Base-by-base conservation (phyloP, 2,113 vertebrate species). In the Tenebrosternarchus preto region DNA sequence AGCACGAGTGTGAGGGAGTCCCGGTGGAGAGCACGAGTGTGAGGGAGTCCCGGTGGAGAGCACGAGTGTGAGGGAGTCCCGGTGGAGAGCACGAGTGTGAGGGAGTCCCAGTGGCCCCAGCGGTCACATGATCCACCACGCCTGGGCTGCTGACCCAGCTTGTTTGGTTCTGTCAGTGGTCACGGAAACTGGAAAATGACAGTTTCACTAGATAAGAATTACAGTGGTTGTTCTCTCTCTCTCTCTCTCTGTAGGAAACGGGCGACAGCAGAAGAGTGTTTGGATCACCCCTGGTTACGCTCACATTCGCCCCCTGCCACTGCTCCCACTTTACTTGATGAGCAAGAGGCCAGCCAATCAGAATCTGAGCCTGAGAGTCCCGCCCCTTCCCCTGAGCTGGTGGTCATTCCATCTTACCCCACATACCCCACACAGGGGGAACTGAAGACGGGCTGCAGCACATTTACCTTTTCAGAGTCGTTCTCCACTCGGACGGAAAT, bases 241-340 rank as follows among this genome's bases (percentile, higher is more conserved):
- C 4, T 46, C 5, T 46, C 5, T 46, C 7, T 87, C 31, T 46
- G 17, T 90, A 95, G 94, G 87, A 90, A 93, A 81, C 89, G 94
- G 77, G 88, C 92, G 78, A 92, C 92, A 1, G 94, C 94, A 20
- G 92, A 94, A 22, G 89, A 94, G 77, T 92, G 94, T 79, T 89
- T 94, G 72, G 82, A 81, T 78, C 94, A 95, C 87, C 89, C 92
- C 39, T 95, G 94, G 94, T 91, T 95, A 78, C 91, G 85, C 71
- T 53, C 73, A 0, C 74, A 76, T 61, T 0, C 79, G 74, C 81
- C 25, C 84, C 86, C 87, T 27, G 82, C 80, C 33, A 7, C 80
- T 19, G 56, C 68, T n/a, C 72, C 85, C 0, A 83, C 82, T 8
- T 81, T 89, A 0, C 53, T 88, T 53, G 91, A 91, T 5, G 93